phyloP scores from a whole-genome alignment of 2,113 vertebrate species.

The Gopherus flavomarginatus region DNA sequence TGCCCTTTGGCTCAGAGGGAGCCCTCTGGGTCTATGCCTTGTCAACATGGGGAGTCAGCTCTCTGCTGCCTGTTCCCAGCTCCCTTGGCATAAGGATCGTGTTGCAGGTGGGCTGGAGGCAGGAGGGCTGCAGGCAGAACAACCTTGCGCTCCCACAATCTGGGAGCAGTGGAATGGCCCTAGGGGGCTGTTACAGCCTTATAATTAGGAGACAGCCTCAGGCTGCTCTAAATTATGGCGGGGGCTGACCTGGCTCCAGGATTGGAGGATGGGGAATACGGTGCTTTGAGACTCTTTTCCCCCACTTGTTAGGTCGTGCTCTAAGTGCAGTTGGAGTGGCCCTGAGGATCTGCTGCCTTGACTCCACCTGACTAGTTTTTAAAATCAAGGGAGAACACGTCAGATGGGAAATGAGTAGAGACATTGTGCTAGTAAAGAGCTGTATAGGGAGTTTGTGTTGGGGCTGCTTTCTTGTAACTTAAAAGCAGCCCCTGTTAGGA shows the following conservation, averaged over 20 bases:
- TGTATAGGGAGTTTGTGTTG: neutral
- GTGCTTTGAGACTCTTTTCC: neutral
- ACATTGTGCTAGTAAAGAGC: neutral
- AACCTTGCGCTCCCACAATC: neutral
- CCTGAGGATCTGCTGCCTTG: neutral
- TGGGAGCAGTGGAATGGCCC: too few species aligned
- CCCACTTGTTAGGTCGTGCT: neutral
- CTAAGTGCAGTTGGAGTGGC: neutral
- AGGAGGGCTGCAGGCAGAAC: neutral
- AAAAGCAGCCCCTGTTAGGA: neutral
- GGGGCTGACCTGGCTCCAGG: neutral
- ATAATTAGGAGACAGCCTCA: neutral
- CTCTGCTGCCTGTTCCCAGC: neutral
- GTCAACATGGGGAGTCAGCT: neutral
- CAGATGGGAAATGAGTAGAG: neutral
- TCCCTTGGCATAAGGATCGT: neutral
- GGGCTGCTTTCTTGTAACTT: neutral
- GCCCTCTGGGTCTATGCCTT: neutral
- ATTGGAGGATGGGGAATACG: neutral
- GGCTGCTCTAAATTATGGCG: neutral
- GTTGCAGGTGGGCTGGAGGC: too few species aligned
- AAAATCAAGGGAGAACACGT: neutral
- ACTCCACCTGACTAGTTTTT: neutral
- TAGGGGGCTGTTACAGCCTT: neutral
- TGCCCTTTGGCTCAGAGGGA: neutral